phyloP scores from a whole-genome alignment of 2,797 vertebrate genomes.

The Hydrocynus forskahlii region DNA sequence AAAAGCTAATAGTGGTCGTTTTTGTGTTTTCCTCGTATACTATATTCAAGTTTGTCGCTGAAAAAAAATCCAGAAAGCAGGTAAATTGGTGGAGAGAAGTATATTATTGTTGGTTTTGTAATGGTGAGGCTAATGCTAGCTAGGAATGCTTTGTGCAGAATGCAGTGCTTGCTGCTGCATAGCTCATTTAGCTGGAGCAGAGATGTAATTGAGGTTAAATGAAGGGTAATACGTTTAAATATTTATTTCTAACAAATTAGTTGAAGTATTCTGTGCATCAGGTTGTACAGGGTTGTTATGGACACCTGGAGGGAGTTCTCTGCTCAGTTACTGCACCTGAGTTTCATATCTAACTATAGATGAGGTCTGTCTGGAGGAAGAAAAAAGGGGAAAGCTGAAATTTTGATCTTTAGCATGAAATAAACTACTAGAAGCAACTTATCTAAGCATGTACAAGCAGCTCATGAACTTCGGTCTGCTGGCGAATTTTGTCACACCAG shows the following conservation, averaged over 20 bases:
- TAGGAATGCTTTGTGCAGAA: background rate
- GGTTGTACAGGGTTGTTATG: background rate
- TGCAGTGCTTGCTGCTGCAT: background rate
- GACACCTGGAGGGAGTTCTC: background rate
- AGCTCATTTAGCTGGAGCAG: background rate
- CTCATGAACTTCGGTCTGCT: slow-evolving; percentile 33
- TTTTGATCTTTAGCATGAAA: background rate
- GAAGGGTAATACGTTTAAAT: background rate
- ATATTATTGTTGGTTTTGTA: background rate
- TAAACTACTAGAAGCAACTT: background rate
- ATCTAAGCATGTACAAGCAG: background rate
- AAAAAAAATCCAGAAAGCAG: background rate
- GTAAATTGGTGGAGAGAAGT: background rate
- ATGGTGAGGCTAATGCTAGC: background rate
- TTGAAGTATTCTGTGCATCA: background rate
- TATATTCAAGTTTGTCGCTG: too few species aligned
- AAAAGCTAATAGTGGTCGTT: background rate
- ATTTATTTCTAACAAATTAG: background rate
- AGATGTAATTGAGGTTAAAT: background rate
- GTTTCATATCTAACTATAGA: background rate
- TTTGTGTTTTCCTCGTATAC: background rate
- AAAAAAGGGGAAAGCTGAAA: background rate
- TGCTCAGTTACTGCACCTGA: background rate
- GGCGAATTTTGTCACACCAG: background rate
- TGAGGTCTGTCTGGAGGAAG: background rate